Conservation (phyloP, 2,888 invertebrate genomes). For the Leucophora obtusa region DNA sequence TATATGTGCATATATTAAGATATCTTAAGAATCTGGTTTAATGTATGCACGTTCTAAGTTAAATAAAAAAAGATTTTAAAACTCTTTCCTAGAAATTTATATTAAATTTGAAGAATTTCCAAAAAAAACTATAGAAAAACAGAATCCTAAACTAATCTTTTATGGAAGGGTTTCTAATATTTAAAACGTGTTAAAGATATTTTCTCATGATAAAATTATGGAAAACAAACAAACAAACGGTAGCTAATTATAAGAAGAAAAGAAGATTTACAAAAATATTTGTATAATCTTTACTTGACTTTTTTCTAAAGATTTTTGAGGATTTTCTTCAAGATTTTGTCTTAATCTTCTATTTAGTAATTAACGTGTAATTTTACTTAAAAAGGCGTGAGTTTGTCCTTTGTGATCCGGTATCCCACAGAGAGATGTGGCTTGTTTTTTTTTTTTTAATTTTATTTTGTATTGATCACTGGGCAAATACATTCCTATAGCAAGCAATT, state of each 20-base stretch:
- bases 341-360: slow-evolving; percentile 39
- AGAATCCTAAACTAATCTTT: not conserved
- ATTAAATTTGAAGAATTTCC: slow-evolving; percentile 46
- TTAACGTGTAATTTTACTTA: slow-evolving; percentile 41
- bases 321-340: slow-evolving; percentile 8
- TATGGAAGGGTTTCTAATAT: slow-evolving; percentile 20
- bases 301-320: slow-evolving; percentile 20
- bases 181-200: slow-evolving; percentile 53
- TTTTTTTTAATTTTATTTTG: not conserved
- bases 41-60: slow-evolving; percentile 15
- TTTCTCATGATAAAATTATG: slow-evolving; percentile 54
- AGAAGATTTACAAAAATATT: slow-evolving; percentile 10
- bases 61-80: not conserved
- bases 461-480: slow-evolving; percentile 22
- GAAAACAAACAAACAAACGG: slow-evolving; percentile 38
- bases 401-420: slow-evolving; percentile 47
- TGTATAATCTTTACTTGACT: slow-evolving; percentile 35
- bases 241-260: slow-evolving; percentile 47
- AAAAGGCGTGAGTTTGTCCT: slow-evolving; percentile 54
- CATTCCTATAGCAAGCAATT: slow-evolving; percentile 17
- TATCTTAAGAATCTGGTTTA: slow-evolving; percentile 27
- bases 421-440: slow-evolving; percentile 6
- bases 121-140: not conserved
- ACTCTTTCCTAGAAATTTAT: slow-evolving; percentile 43
- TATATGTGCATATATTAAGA: slow-evolving; percentile 40